Conservation (phyloP, 2,113 vertebrate species). For the Tapirus terrestris region DNA sequence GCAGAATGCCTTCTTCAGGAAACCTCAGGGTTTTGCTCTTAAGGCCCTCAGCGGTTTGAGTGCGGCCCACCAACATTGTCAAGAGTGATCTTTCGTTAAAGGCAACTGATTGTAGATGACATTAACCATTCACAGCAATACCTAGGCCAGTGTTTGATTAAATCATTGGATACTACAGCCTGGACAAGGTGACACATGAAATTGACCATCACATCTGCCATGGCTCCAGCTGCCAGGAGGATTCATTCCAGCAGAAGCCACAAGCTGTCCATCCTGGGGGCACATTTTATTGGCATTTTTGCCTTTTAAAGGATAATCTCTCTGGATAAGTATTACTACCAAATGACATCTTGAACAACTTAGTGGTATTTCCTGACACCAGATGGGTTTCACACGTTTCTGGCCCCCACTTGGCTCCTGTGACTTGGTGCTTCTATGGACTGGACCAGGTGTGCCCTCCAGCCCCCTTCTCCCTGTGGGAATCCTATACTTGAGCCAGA, state of each 20-base stretch:
- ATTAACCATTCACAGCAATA: neutral
- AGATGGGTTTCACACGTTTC: neutral
- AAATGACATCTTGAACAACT: neutral
- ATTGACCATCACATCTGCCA: neutral
- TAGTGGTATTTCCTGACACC: neutral
- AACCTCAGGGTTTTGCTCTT: neutral
- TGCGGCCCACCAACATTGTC: no score
- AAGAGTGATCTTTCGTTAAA: neutral
- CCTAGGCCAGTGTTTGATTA: no score
- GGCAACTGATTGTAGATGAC: neutral
- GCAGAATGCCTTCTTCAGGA: neutral
- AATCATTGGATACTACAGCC: neutral
- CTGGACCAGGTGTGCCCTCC: no score
- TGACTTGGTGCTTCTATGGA: neutral
- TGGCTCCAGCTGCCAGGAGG: neutral
- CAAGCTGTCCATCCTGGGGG: rapidly evolving
- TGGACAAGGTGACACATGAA: neutral
- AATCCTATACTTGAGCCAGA: neutral
- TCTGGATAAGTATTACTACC: no score
- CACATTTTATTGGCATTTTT: neutral
- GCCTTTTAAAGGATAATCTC: neutral
- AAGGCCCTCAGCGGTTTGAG: rapidly evolving
- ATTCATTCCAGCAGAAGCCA: neutral
- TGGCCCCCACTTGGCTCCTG: neutral
- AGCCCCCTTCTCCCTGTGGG: neutral